A percentile compares a stretch with the other conserved stretches of the same genome.
Conservation (phyloP, 2,113 vertebrate species). For the Mirounga angustirostris region DNA sequence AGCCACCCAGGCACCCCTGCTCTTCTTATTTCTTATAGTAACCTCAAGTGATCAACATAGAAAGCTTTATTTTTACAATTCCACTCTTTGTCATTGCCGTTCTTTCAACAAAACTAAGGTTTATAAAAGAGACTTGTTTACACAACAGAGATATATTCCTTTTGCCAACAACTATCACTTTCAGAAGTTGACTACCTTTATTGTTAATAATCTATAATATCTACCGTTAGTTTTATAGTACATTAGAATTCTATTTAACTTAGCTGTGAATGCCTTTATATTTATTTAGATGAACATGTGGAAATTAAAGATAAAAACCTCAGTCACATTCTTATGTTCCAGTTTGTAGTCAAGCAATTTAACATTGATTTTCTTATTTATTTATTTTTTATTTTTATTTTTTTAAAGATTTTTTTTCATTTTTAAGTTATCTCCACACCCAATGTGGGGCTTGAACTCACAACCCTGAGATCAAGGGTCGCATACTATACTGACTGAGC, state of each 20-base stretch:
- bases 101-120: not conserved
- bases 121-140: constrained; percentile 39
- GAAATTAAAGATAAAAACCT: constrained; percentile 27
- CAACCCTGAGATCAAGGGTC: not conserved
- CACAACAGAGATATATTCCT: not conserved
- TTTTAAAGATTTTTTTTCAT: not conserved
- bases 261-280: not conserved
- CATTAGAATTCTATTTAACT: constrained; percentile 16
- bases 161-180: constrained; percentile 25
- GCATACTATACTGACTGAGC: not conserved
- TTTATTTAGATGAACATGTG: not conserved
- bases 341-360: not conserved
- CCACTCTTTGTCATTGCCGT: not conserved
- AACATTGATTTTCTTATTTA: constrained; percentile 10
- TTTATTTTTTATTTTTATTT: not conserved
- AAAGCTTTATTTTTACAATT: constrained; percentile 33
- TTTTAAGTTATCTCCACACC: not conserved
- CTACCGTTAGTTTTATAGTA: not conserved
- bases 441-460: not conserved
- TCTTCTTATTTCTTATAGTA: constrained; percentile 9
- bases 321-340: not conserved
- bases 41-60: not conserved
- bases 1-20: not conserved
- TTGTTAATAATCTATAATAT: not conserved
- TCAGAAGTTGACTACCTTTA: constrained; percentile 20